Conservation (phyloP, 2,113 vertebrate genomes). For the Pseudorectes ferrugineus region DNA sequence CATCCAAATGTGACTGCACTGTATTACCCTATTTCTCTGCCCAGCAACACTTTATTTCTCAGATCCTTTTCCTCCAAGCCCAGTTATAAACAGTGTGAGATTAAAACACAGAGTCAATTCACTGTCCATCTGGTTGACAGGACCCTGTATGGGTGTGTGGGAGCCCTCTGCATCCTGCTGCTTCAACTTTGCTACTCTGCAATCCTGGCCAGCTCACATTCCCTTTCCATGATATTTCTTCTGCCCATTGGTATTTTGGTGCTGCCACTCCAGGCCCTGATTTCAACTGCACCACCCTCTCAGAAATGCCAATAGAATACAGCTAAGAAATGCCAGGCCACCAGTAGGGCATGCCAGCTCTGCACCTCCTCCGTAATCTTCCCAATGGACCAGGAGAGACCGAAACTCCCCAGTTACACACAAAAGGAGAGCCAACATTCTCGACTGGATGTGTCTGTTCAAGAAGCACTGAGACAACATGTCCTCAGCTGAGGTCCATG, state of each 20-base stretch:
- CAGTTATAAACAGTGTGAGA: neutral
- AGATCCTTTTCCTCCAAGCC: neutral
- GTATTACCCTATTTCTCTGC: neutral
- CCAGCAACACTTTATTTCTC: neutral
- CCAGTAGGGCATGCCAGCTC: neutral
- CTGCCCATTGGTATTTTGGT: neutral
- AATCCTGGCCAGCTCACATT: neutral
- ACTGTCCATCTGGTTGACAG: neutral
- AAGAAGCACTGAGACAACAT: accelerated
- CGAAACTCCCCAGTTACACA: neutral
- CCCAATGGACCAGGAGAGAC: neutral
- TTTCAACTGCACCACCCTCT: neutral
- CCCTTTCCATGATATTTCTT: neutral
- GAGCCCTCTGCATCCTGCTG: neutral
- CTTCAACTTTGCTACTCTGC: neutral
- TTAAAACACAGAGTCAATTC: neutral
- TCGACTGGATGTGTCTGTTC: neutral
- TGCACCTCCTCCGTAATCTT: neutral
- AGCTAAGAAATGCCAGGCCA: neutral
- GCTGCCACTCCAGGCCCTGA: neutral
- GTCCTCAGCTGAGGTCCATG: neutral
- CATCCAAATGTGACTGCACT: neutral
- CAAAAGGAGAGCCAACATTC: neutral
- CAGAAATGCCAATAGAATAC: neutral
- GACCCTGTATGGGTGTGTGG: neutral